A percentile compares a stretch with the other conserved stretches of the same genome.
Evolutionary conservation across 2,888 invertebrate genomes (phyloP).

Genomic region (Troides oblongomaculatus): DNA sequence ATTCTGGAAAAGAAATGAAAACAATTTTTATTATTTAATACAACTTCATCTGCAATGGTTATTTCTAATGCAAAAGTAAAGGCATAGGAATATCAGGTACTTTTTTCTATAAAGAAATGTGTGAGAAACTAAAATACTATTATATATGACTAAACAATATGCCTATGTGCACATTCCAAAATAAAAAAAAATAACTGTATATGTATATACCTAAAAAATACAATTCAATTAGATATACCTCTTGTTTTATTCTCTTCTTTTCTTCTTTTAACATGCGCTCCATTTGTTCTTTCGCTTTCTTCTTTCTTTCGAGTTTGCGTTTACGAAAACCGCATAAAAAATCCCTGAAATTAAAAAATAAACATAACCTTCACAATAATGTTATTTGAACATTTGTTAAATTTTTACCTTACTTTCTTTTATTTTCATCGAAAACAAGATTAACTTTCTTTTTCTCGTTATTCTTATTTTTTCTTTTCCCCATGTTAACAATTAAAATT

Average conservation of each 20-base stretch:
- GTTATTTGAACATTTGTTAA: background rate
- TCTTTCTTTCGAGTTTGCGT: conserved; percentile 87
- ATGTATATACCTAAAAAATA: background rate
- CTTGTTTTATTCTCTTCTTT: conserved; percentile 85
- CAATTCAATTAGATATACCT: conserved; percentile 68
- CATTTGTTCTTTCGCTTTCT: conserved; percentile 86
- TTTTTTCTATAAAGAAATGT: no score
- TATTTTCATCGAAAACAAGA: conserved; percentile 69
- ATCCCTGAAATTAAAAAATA: conserved; percentile 78
- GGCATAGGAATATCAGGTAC: no score
- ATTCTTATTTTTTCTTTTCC: conserved; percentile 59
- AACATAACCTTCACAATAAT: background rate
- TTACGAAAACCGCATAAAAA: conserved; percentile 90
- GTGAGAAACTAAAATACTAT: no score
- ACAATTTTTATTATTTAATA: background rate
- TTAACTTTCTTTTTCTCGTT: conserved; percentile 62
- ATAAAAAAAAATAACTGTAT: no score
- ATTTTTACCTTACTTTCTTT: conserved; percentile 57
- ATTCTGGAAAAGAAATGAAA: conserved; percentile 53
- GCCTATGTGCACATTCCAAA: background rate
- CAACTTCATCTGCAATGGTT: no score
- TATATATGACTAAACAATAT: no score
- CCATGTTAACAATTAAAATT: conserved; percentile 45
- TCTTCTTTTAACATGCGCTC: conserved; percentile 87
- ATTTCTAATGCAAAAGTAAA: no score